Conservation (phyloP, 1,140 invertebrate genomes). For the Zaprionus davidi region DNA sequence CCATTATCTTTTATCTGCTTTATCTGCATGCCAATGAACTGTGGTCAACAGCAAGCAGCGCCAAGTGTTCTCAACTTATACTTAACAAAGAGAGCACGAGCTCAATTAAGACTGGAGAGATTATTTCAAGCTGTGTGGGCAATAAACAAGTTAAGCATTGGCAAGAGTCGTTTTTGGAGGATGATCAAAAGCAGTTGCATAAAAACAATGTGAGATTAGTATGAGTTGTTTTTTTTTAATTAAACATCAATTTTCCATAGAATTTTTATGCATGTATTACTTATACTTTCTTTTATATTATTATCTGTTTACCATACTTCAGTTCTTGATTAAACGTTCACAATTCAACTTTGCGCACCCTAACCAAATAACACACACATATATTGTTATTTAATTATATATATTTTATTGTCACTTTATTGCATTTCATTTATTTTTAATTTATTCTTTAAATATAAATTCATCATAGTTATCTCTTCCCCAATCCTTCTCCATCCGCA, state of each 20-base stretch:
- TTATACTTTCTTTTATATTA: not conserved
- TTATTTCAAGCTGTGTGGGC: conserved; percentile 2
- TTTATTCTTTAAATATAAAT: not conserved
- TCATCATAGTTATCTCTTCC: not conserved
- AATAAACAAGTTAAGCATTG: not conserved
- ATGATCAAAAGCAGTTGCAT: too few species aligned
- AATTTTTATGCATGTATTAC: too few species aligned
- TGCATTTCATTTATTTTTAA: not conserved
- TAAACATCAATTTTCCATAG: too few species aligned
- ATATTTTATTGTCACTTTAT: not conserved
- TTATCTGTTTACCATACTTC: too few species aligned
- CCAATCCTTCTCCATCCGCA: not conserved
- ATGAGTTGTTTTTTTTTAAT: not conserved
- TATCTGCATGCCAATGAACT: not conserved
- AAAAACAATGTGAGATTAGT: not conserved
- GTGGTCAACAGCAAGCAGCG: not conserved
- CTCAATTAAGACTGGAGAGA: not conserved
- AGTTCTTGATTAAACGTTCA: too few species aligned
- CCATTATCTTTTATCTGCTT: not conserved
- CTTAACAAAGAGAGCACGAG: not conserved
- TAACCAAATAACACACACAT: too few species aligned
- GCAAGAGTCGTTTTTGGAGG: not conserved
- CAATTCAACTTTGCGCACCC: too few species aligned
- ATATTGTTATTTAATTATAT: too few species aligned
- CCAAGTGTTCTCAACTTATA: not conserved